phyloP scores from a whole-genome alignment of 2,888 invertebrate species.

The Leptopterna dolabrata region DNA sequence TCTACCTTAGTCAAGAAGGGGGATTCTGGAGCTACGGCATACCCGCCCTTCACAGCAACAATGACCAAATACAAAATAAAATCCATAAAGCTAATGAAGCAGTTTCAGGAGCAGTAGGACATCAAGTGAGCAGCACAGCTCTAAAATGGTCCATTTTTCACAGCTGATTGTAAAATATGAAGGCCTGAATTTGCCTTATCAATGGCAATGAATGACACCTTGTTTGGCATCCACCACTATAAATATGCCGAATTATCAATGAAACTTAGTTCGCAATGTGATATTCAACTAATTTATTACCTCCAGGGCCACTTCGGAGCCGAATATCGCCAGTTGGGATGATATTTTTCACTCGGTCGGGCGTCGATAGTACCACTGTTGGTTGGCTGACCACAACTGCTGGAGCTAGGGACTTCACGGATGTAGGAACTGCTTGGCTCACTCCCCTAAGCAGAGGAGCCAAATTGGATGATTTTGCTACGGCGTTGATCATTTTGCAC shows the following conservation, averaged over 20 bases:
- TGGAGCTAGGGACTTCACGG: slow-evolving; percentile 72
- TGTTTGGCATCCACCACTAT: too few species aligned
- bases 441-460: slow-evolving; percentile 77
- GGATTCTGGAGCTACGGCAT: too few species aligned
- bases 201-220: too few species aligned
- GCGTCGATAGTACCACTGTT: slow-evolving; percentile 69
- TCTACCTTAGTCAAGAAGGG: too few species aligned
- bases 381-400: slow-evolving; percentile 66
- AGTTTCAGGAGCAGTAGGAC: too few species aligned
- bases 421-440: slow-evolving; percentile 76
- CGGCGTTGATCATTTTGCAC: slow-evolving; percentile 75
- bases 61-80: too few species aligned
- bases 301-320: slow-evolving; percentile 72
- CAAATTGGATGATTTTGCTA: slow-evolving; percentile 75
- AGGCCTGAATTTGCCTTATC: too few species aligned
- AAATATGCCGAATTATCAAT: not conserved
- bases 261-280: not conserved
- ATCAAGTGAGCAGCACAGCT: too few species aligned
- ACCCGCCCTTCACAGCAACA: too few species aligned
- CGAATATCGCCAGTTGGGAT: slow-evolving; percentile 74
- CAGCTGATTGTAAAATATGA: too few species aligned
- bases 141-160: too few species aligned
- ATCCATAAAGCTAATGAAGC: too few species aligned
- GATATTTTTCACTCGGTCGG: slow-evolving; percentile 69
- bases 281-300: slow-evolving; percentile 67